A percentile compares a stretch with the other conserved stretches of the same genome.
Conservation (phyloP, 1,140 invertebrate genomes). For the Subanguina moxae region DNA sequence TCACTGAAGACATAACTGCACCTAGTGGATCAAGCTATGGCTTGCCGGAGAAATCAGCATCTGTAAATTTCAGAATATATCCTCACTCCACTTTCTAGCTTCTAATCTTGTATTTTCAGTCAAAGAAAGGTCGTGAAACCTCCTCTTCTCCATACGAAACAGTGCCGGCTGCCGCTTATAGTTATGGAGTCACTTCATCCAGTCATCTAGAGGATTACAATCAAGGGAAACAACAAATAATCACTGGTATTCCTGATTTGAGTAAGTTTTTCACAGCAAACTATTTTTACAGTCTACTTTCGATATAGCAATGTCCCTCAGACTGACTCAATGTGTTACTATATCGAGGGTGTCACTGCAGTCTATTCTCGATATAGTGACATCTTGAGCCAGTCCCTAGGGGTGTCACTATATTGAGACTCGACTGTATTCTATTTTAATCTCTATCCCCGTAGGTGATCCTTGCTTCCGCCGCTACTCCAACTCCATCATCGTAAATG, state of each 20-base stretch:
- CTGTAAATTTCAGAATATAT: no score
- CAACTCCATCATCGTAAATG: conserved; percentile 56
- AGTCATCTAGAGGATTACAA: not conserved
- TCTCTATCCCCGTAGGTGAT: conserved; percentile 45
- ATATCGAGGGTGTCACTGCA: no score
- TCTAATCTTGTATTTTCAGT: not conserved
- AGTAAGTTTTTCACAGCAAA: conserved; percentile 30
- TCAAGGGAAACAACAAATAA: conserved; percentile 33
- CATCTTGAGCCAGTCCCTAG: no score
- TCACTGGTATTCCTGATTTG: conserved; percentile 50
- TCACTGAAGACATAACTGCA: no score
- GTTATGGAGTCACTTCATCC: not conserved
- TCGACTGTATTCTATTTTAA: not conserved
- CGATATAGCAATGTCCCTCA: conserved; percentile 1
- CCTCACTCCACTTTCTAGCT: no score
- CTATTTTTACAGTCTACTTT: conserved; percentile 18
- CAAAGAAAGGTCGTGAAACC: not conserved
- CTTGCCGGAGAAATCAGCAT: no score
- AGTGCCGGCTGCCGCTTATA: not conserved
- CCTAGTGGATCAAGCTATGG: no score
- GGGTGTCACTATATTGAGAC: no score
- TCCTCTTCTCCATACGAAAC: not conserved
- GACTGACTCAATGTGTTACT: no score
- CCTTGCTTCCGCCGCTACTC: conserved; percentile 56
- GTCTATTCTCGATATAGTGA: conserved; percentile 12